Base-by-base conservation (phyloP, 37 sponge, comb jelly and placozoan genomes). In the Halisarca cf. caerulea region DNA sequence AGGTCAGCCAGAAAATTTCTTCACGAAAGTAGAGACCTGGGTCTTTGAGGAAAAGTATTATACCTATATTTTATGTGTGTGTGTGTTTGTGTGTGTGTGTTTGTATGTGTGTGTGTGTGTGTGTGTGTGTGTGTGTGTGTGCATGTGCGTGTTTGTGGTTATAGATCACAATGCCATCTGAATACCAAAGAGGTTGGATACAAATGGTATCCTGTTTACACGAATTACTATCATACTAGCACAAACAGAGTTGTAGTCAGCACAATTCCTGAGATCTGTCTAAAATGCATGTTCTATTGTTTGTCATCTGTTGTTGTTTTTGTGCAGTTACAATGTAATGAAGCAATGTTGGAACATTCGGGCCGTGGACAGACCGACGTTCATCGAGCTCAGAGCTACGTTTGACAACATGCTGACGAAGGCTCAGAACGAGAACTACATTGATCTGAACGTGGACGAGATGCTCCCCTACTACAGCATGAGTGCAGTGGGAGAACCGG, bases 361-460 rank as follows among this genome's bases (percentile, higher is more conserved):
- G 17, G 20, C 54, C 32, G 25, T 33, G 28, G 35, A 14, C 11
- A 17, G 80, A 2, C 80, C 80, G 1, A 5, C 58, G 2, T 80
- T 80, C 59, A 28, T 27, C 11, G 80, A 80, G 38, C 59, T 80
- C 17, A 28, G 80, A 58, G 58, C 80, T 32, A 80, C 80, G 20
- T 80, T 80, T 30, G 80, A 80, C 35, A 38, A 28, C 35, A 58
- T 80, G 59, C 4, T 80, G 45, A 40, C 77, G 15, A 43, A 43
- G 24, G 77, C 77, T n/a, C 77, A 74, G 45, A 74, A 74, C 18
- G 77, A 32, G 24, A 74, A 23, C 77, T 88, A 88, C 89, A 88
- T 88, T n/a, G 84, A 64, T 69, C 57, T 88, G 25, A n/a, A 83
- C 23, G 78, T 88, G 28, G 77, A 88, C 60, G 84, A 83, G 9